A percentile compares a stretch with the other conserved stretches of the same genome.
Conservation (phyloP, 30 jellyfish, hydroid and myxozoan genomes). For the Hydractinia symbiolongicarpus region DNA sequence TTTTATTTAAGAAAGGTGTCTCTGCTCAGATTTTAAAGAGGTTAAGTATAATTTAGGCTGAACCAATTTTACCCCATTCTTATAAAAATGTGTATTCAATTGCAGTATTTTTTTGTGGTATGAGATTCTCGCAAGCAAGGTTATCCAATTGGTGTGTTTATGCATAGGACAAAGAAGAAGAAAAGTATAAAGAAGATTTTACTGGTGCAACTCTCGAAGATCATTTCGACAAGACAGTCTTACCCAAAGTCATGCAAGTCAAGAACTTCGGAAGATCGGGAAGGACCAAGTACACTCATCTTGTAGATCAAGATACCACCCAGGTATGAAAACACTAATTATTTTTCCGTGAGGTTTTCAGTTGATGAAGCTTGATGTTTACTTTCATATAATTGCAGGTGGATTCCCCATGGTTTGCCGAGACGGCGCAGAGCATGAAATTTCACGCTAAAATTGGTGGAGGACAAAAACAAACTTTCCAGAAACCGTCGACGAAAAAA, state of each 20-base stretch:
- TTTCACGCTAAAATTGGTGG: constrained; percentile 90
- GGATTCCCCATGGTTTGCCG: constrained; percentile 91
- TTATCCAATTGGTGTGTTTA: background rate
- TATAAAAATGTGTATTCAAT: too few relatives aligned
- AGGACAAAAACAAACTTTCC: constrained; percentile 84
- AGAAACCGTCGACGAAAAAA: constrained; percentile 73
- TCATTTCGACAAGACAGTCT: constrained; percentile 94
- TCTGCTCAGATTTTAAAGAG: too few relatives aligned
- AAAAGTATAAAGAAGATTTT: constrained; percentile 53
- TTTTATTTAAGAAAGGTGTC: too few relatives aligned
- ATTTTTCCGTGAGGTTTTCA: too few relatives aligned
- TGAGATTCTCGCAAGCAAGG: too few relatives aligned
- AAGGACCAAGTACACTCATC: constrained; percentile 97
- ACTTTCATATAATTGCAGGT: constrained; percentile 19
- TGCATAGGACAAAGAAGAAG: constrained; percentile 77
- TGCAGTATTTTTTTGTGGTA: too few relatives aligned
- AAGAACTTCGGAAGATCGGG: constrained; percentile 99
- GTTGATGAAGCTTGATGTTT: background rate
- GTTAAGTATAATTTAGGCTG: too few relatives aligned
- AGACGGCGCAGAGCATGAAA: constrained; percentile 78
- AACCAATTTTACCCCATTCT: too few relatives aligned
- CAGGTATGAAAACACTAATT: constrained; percentile 33
- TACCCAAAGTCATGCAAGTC: constrained; percentile 98
- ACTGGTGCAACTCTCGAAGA: constrained; percentile 96
- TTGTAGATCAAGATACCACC: constrained; percentile 96